Evolutionary conservation across 2,888 invertebrate genomes (phyloP), one percentile per base, ranked within the genome.

Genomic region (Epinotia ramella): DNA sequence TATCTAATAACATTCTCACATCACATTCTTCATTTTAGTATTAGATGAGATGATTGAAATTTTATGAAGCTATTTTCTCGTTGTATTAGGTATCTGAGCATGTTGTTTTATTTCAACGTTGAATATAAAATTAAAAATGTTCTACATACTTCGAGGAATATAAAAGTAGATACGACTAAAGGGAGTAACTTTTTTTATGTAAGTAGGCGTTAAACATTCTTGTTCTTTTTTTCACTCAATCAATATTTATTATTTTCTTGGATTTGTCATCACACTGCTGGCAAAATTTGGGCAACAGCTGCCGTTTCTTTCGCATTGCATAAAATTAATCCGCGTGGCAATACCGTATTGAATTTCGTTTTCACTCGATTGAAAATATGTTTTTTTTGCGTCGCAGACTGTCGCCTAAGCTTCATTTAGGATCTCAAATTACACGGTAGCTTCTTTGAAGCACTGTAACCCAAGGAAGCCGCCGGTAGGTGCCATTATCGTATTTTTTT

Each of bases 251-350:
- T 44, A 9, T 71, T 76, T 59, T 44, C 20, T 11, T 60, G 46
- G n/a, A 68, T 53, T 24, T 73, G 33, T 65, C 86, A 84, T 88
- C 86, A 85, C 87, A 84, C 87, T 87, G 87, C 85, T 85, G 84
- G 85, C 84, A 84, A 87, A 89, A 90, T 88, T 89, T 90, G 86
- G 89, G 87, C 81, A 91, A 86, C 94, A 94, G 91, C 93, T 94
- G 94, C 87, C 88, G 90, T 90, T 90, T 85, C 85, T 86, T 88
- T 81, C 83, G 89, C 91, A 91, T 93, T 93, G 91, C 89, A 89
- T 91, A 94, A 93, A 93, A 92, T 91, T 92, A 92, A 94, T 94
- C 91, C 87, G 81, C 86, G 84, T 87, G 90, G 89, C 92, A 89
- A 84, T 88, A 82, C 85, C 85, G 89, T 94, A 94, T 94, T 92